These are phyloP conservation scores for Eospalax fontanierii DNA, from an alignment of 2,797 vertebrate species.

Conservation along the genomic window DNA sequence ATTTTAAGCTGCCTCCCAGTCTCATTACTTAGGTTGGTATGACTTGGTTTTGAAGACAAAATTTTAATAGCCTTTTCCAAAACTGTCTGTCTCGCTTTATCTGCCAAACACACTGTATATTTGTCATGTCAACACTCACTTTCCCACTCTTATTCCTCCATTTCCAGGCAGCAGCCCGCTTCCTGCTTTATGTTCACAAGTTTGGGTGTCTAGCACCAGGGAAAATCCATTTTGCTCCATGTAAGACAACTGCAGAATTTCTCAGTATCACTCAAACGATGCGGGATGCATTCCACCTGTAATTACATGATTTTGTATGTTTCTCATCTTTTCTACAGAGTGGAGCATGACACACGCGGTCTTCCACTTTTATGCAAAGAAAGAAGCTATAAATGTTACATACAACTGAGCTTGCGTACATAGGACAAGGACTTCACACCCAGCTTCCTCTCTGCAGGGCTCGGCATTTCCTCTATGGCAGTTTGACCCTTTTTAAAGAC, in stretches of 20 bases:
- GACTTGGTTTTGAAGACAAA: neutral
- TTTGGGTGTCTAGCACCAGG: neutral
- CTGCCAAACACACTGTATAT: neutral
- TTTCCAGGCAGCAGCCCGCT: neutral
- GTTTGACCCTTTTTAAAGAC: neutral
- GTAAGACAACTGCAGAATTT: neutral
- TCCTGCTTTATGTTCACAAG: neutral
- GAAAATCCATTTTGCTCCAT: neutral
- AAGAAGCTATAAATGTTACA: neutral
- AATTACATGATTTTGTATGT: neutral
- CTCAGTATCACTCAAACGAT: neutral
- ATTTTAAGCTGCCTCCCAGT: neutral
- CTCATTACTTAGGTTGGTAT: neutral
- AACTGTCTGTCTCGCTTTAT: neutral
- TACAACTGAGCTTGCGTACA: neutral
- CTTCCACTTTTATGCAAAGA: constrained; percentile 24
- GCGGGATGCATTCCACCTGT: neutral
- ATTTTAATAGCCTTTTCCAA: neutral
- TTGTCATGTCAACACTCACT: neutral
- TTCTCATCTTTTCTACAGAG: neutral
- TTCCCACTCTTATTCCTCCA: neutral
- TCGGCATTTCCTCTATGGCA: neutral
- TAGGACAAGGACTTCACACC: neutral
- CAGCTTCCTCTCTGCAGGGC: neutral
- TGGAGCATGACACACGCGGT: neutral